Percentiles rank a stretch among this genome's conserved stretches.
These are phyloP conservation scores for Irena cyanogastra DNA, from an alignment of 2,113 vertebrate species.

Conservation along the genomic window DNA sequence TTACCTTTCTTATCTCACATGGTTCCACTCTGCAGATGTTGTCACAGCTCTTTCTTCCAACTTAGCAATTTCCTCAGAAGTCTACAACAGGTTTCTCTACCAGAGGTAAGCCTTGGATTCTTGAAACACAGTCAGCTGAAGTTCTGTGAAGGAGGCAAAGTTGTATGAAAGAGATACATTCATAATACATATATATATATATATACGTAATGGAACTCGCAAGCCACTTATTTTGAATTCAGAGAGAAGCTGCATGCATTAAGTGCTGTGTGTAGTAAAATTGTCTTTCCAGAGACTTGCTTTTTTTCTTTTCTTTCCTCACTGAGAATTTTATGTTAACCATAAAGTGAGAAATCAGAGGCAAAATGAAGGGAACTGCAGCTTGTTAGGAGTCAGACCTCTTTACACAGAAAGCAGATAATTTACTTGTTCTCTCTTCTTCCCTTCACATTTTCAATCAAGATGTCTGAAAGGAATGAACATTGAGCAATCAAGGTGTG, in stretches of 20 bases:
- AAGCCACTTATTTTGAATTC: not conserved
- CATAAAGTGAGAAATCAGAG: not conserved
- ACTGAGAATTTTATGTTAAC: not conserved
- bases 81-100: not conserved
- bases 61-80: not conserved
- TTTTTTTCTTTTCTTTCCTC: not conserved
- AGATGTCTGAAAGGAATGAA: not conserved
- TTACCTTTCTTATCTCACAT: not conserved
- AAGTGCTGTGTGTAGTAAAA: not conserved
- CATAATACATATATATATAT: not conserved
- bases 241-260: not conserved
- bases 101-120: not conserved
- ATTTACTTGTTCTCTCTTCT: not conserved
- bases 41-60: not conserved
- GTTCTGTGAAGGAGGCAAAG: not conserved
- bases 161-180: not conserved
- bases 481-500: not conserved
- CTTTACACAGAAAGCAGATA: not conserved
- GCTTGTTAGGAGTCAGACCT: not conserved
- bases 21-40: not conserved
- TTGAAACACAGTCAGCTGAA: not conserved
- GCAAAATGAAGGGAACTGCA: not conserved
- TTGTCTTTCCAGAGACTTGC: not conserved
- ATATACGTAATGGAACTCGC: not conserved
- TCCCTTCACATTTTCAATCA: not conserved